Conservation (phyloP, 1,140 invertebrate genomes). For the Cherax quadricarinatus region DNA sequence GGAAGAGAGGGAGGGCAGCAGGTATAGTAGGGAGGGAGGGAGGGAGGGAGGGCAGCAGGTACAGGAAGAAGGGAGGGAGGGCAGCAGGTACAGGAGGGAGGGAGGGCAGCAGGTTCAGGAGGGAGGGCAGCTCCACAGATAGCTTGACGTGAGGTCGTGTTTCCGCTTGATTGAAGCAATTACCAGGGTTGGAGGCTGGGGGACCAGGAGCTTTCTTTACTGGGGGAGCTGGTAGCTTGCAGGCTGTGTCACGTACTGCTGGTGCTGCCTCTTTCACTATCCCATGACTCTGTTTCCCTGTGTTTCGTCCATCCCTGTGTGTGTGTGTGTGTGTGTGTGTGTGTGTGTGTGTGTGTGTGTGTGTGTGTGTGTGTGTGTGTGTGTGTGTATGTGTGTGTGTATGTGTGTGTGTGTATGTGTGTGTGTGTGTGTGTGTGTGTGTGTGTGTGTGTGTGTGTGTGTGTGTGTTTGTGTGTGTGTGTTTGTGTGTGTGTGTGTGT, state of each 20-base stretch:
- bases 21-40: not conserved
- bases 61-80: not conserved
- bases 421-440: no score
- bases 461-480: no score
- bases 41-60: not conserved
- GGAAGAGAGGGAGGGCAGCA: not conserved
- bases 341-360: no score
- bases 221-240: not conserved
- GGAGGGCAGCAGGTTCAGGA: not conserved
- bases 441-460: no score
- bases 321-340: no score
- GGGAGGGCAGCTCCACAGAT: conserved; percentile 18
- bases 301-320: not conserved
- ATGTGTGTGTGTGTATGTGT: no score
- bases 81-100: not conserved
- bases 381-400: no score
- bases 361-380: no score
- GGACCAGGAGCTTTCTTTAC: conserved; percentile 19
- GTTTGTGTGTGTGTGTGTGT: not conserved
- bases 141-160: conserved; percentile 42
- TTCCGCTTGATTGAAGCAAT: conserved; percentile 66
- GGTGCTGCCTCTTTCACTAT: not conserved
- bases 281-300: conserved; percentile 3
- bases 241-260: conserved; percentile 41
- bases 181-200: not conserved